Evolutionary conservation across 2,888 invertebrate genomes (phyloP).

Genomic region (Hirtodrosophila confusa): DNA sequence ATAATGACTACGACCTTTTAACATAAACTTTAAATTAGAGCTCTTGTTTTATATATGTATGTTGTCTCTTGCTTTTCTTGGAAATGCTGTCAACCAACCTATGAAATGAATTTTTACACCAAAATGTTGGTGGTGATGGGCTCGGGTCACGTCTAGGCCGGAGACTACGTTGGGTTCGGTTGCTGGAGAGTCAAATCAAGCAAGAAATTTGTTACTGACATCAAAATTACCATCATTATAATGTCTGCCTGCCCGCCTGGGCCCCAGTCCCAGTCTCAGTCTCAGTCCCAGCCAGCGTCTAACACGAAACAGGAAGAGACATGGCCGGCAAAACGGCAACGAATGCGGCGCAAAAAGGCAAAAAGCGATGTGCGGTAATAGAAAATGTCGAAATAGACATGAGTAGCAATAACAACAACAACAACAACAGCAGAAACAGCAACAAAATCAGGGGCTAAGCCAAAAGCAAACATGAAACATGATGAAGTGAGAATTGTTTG

Average conservation of each 20-base stretch:
- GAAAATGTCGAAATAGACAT: slow-evolving; percentile 74
- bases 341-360: slow-evolving; percentile 21
- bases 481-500: slow-evolving; percentile 34
- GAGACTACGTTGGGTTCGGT: slow-evolving; percentile 13
- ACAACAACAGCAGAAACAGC: slow-evolving; percentile 16
- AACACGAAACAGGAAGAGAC: slow-evolving; percentile 67
- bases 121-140: slow-evolving; percentile 15
- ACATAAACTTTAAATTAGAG: slow-evolving; percentile 51
- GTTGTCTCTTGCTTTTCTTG: slow-evolving; percentile 47
- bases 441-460: slow-evolving; percentile 23
- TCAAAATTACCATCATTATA: slow-evolving; percentile 80
- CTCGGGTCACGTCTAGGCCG: slow-evolving; percentile 8
- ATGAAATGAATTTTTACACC: slow-evolving; percentile 66
- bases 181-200: slow-evolving; percentile 64
- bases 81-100: slow-evolving; percentile 67
- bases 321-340: slow-evolving; percentile 40
- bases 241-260: slow-evolving; percentile 45
- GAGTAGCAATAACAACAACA: slow-evolving; percentile 23
- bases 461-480: slow-evolving; percentile 53
- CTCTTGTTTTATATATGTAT: slow-evolving; percentile 36
- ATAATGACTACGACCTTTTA: slow-evolving; percentile 37
- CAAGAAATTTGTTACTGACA: slow-evolving; percentile 80
- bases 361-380: slow-evolving; percentile 73
- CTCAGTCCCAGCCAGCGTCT: slow-evolving; percentile 26
- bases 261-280: slow-evolving; percentile 9